Percentiles rank a stretch among this genome's conserved stretches.
Evolutionary conservation across 2,113 vertebrate species (phyloP).

Genomic region (Rostratula benghalensis): DNA sequence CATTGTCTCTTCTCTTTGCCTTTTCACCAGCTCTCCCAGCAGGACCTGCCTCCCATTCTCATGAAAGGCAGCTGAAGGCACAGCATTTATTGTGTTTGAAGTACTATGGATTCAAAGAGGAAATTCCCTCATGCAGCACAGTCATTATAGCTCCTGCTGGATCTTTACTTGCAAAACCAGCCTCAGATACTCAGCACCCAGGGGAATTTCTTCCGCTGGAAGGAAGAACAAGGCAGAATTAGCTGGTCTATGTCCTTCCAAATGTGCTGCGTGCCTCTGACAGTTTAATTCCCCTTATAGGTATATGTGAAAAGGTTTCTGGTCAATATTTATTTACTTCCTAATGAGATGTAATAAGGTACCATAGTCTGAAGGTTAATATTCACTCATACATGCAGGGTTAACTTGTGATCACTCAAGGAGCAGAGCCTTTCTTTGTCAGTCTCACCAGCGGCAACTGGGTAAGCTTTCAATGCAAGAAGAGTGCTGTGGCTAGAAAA

Average conservation of each 20-base stretch:
- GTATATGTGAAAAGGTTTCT: background rate
- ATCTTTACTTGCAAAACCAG: background rate
- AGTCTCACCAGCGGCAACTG: background rate
- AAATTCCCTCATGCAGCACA: background rate
- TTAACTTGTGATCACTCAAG: background rate
- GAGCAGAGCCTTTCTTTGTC: conserved; percentile 8
- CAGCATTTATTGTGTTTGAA: background rate
- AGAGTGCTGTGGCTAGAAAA: background rate
- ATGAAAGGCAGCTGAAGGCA: background rate
- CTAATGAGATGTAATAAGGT: background rate
- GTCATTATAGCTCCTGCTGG: background rate
- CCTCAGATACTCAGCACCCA: background rate
- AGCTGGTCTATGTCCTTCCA: background rate
- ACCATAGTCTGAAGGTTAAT: conserved; percentile 14
- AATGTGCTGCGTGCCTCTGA: accelerated
- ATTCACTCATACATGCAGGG: conserved; percentile 34
- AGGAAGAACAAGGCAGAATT: background rate
- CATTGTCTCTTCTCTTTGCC: background rate
- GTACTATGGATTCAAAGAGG: background rate
- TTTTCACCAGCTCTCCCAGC: background rate
- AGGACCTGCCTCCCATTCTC: background rate
- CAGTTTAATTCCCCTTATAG: background rate
- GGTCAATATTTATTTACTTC: conserved; percentile 25
- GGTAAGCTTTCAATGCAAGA: background rate
- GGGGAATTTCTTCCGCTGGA: background rate